These are phyloP conservation scores for Latrodectus geometricus DNA, from an alignment of 1,140 invertebrate species.

Conservation along the genomic window DNA sequence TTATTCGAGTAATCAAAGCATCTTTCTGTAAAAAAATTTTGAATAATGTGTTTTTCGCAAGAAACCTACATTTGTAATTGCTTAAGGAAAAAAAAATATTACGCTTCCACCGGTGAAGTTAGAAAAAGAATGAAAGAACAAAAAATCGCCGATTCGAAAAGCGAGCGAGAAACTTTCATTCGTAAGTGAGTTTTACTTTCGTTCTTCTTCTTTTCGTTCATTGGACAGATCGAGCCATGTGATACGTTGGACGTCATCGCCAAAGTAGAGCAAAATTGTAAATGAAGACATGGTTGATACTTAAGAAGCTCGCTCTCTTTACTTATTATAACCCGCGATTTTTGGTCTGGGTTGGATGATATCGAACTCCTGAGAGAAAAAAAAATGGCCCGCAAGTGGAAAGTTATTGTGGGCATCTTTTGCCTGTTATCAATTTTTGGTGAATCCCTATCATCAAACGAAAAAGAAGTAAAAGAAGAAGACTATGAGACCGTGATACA, in stretches of 20 bases:
- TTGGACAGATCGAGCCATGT: constrained; percentile 4
- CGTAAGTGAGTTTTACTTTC: constrained; percentile 31
- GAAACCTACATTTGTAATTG: constrained; percentile 19
- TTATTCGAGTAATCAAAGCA: not conserved
- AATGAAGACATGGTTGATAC: not conserved
- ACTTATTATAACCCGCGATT: not conserved
- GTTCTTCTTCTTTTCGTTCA: not conserved
- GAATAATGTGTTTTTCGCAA: not conserved
- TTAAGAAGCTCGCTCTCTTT: constrained; percentile 13
- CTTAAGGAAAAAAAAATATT: not conserved
- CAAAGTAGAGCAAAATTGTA: constrained; percentile 30
- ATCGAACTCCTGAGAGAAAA: not conserved
- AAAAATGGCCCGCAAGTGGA: constrained; percentile 13
- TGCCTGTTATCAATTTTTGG: not conserved
- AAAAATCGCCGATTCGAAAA: constrained; percentile 18
- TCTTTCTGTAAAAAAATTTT: not conserved
- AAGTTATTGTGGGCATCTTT: not conserved
- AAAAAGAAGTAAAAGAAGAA: constrained; percentile 5
- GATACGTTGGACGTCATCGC: not conserved
- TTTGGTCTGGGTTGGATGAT: constrained; percentile 7
- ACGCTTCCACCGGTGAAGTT: not conserved
- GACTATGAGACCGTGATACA: not conserved
- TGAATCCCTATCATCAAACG: not conserved
- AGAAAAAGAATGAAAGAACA: not conserved
- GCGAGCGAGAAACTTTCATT: constrained; percentile 20